These are phyloP conservation scores for Borostomias antarcticus DNA, from an alignment of 2,797 vertebrate genomes.

Conservation along the genomic window DNA sequence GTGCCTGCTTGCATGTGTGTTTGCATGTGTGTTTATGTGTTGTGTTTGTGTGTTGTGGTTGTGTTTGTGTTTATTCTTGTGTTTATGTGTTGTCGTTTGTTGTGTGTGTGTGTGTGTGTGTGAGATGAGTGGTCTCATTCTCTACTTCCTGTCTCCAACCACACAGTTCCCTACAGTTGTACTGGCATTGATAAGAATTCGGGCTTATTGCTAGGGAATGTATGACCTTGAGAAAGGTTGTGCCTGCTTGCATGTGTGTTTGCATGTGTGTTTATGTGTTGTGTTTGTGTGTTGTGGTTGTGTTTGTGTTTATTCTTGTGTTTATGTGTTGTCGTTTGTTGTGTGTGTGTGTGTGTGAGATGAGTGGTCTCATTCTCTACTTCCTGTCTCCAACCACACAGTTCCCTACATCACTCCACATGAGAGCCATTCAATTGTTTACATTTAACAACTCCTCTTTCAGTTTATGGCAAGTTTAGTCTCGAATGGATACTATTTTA, in stretches of 20 bases:
- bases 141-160: background rate
- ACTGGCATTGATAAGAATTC: background rate
- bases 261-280: too few species aligned
- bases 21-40: too few species aligned
- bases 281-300: background rate
- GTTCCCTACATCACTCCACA: background rate
- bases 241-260: too few species aligned
- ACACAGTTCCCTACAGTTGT: background rate
- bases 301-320: background rate
- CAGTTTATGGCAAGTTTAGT: background rate
- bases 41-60: background rate
- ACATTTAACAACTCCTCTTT: background rate
- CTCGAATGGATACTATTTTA: background rate
- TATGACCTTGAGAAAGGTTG: background rate
- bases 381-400: background rate
- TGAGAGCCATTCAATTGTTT: too few species aligned
- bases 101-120: background rate
- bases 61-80: background rate
- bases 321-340: background rate
- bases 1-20: too few species aligned
- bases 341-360: slow-evolving; percentile 1
- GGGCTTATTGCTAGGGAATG: background rate
- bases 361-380: background rate
- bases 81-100: background rate
- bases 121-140: background rate